Evolutionary conservation across 2,888 invertebrate species (phyloP).

Genomic region (Imbricaverruca yamaguchii): DNA sequence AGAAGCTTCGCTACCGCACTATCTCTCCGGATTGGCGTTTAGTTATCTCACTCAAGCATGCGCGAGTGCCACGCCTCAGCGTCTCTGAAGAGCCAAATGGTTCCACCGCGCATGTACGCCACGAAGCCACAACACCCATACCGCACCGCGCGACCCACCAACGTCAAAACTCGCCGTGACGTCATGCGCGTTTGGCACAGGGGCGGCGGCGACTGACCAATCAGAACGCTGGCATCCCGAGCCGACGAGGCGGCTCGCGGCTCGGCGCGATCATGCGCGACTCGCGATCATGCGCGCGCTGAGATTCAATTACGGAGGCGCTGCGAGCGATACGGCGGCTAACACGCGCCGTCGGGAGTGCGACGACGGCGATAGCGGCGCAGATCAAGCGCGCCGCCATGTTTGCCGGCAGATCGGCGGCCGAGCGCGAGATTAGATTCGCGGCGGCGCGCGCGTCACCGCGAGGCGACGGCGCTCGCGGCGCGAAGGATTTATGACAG

Average conservation of each 20-base stretch:
- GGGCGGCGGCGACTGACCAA: background rate
- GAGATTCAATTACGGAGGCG: background rate
- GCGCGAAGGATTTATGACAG: conserved; percentile 4
- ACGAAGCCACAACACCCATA: no score
- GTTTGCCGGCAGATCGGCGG: background rate
- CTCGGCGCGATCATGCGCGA: background rate
- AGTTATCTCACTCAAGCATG: no score
- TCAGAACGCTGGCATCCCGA: background rate
- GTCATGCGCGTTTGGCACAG: no score
- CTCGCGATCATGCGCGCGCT: background rate
- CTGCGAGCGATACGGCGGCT: background rate
- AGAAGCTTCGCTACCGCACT: no score
- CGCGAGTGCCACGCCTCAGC: no score
- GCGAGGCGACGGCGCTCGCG: background rate
- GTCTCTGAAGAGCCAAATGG: no score
- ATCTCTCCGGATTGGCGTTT: no score
- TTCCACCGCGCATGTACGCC: no score
- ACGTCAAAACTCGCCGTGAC: no score
- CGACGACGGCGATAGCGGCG: conserved; percentile 10
- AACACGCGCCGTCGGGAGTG: background rate
- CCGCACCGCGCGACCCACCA: no score
- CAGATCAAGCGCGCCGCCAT: conserved; percentile 5
- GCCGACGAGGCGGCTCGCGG: background rate
- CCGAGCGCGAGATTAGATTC: conserved; percentile 4
- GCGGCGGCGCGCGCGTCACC: background rate